These are phyloP conservation scores for Phengaris arion DNA, from an alignment of 2,888 invertebrate genomes.

Conservation along the genomic window DNA sequence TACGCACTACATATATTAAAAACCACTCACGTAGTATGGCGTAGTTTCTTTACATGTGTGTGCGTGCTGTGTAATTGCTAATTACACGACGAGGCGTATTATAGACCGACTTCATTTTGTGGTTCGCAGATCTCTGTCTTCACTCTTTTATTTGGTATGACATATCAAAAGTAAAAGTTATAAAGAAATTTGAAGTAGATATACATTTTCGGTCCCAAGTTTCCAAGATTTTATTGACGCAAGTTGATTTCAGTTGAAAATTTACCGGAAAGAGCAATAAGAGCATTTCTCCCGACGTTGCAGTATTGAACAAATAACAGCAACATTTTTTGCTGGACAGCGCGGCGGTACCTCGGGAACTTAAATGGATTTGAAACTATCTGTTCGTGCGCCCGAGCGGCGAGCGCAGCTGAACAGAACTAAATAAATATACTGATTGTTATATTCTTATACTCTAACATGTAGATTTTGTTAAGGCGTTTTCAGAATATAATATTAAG, in stretches of 20 bases:
- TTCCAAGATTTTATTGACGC: not conserved
- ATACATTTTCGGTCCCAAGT: not conserved
- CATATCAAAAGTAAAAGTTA: too few species aligned
- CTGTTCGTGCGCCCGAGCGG: not conserved
- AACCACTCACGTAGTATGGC: too few species aligned
- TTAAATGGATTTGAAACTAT: constrained; percentile 19
- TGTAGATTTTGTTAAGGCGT: too few species aligned
- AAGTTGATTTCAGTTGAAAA: not conserved
- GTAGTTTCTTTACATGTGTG: too few species aligned
- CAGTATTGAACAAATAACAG: constrained; percentile 11
- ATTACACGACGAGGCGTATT: too few species aligned
- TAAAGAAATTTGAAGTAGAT: not conserved
- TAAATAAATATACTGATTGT: not conserved
- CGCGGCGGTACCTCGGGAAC: constrained; percentile 11
- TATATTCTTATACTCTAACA: too few species aligned
- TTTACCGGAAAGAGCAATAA: not conserved
- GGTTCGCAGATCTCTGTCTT: too few species aligned
- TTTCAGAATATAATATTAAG: too few species aligned
- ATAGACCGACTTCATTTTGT: too few species aligned
- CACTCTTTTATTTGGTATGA: too few species aligned
- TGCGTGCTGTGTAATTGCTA: too few species aligned
- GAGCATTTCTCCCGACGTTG: not conserved
- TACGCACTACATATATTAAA: too few species aligned
- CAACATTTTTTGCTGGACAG: not conserved
- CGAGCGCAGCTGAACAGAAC: not conserved